phyloP scores from a whole-genome alignment of 2,888 invertebrate genomes.

The Tillus elongatus region DNA sequence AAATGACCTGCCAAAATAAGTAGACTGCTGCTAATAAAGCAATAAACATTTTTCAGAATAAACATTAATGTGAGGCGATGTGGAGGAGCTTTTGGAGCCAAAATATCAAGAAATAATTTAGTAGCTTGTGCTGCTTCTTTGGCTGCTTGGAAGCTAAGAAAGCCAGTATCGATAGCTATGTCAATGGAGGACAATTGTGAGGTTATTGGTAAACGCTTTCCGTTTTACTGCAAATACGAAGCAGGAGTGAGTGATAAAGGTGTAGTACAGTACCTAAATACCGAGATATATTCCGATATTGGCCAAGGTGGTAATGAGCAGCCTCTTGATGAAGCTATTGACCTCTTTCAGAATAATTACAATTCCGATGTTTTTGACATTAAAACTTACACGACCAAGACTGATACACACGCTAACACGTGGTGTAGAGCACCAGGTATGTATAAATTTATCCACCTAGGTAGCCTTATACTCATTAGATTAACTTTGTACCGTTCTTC shows the following conservation, averaged over 20 bases:
- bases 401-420: conserved; percentile 57
- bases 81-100: conserved; percentile 76
- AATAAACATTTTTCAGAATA: conserved; percentile 52
- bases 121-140: conserved; percentile 59
- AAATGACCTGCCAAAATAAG: no score
- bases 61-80: conserved; percentile 61
- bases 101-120: conserved; percentile 54
- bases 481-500: no score
- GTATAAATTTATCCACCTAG: no score
- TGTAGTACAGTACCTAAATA: conserved; percentile 56
- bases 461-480: no score
- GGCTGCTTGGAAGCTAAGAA: conserved; percentile 52
- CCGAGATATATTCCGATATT: conserved; percentile 47
- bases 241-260: conserved; percentile 56
- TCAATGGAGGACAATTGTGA: conserved; percentile 65
- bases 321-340: conserved; percentile 26
- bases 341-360: conserved; percentile 49
- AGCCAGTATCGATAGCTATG: conserved; percentile 62
- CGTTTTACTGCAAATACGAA: conserved; percentile 56
- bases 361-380: conserved; percentile 45
- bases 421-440: conserved; percentile 60
- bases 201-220: conserved; percentile 56
- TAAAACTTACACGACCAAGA: conserved; percentile 44
- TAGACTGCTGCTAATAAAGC: no score
- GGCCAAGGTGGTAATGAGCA: conserved; percentile 50